phyloP scores from a whole-genome alignment of 2,113 vertebrate genomes.

The Phasianus colchicus region DNA sequence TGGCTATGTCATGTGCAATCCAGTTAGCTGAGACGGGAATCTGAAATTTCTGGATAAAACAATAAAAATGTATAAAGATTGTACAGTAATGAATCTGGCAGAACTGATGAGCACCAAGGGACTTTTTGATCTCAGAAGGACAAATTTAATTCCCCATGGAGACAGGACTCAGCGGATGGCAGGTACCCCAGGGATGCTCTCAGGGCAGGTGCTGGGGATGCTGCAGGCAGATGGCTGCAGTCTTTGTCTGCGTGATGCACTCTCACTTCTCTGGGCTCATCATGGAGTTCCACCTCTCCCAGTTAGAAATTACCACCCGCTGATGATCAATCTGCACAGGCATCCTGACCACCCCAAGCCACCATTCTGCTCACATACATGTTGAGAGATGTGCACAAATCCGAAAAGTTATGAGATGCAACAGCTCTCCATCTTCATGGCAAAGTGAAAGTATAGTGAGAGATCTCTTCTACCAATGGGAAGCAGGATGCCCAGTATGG shows the following conservation, averaged over 20 bases:
- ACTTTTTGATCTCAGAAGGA: neutral
- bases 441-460: neutral
- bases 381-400: neutral
- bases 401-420: neutral
- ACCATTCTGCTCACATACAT: neutral
- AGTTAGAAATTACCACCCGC: neutral
- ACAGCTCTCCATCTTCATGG: neutral
- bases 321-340: neutral
- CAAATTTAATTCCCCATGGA: neutral
- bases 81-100: neutral
- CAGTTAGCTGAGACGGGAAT: neutral
- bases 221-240: constrained; percentile 2
- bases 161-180: accelerated
- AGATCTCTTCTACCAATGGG: neutral
- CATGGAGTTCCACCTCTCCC: neutral
- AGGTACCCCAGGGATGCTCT: neutral
- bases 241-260: neutral
- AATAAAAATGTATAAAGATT: neutral
- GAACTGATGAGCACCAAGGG: neutral
- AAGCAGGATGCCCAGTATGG: neutral
- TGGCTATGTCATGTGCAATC: neutral
- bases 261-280: neutral
- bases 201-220: accelerated
- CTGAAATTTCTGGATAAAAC: neutral
- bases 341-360: neutral